Base-by-base conservation (phyloP, 1,140 invertebrate species). In the Hormaphis cornu region DNA sequence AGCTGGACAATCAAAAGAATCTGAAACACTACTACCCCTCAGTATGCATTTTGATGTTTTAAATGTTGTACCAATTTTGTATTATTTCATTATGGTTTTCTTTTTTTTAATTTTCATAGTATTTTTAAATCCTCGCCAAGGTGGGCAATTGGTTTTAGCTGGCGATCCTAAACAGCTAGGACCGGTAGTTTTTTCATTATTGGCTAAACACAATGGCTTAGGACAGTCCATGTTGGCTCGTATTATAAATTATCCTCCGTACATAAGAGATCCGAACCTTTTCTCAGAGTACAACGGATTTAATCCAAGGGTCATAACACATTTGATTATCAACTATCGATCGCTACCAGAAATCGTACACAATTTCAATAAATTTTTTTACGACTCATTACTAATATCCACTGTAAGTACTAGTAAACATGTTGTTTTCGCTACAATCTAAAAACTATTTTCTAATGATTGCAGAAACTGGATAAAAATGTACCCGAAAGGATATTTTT, bases 161-260 rank as follows among this genome's bases (percentile, higher is more conserved):
- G 95, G 95, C 7, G 95, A 97, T 83, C 94, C 91, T n/a, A 81
- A 87, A 76, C 95, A 98, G 78, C 81, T 97, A 33, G 93, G 93
- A 0, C 90, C 94, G 8, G 84, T 95, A 8, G 78, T 94, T 9
- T 77, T 84, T 66, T 91, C 88, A 37, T 80, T 79, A 50, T 79
- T 84, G 66, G 86, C 87, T 0, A 75, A 74, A 20, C 76, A 81
- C 9, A 86, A 81, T 75, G 90, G 89, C 20, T 80, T 92, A 70
- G 74, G 71, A 20, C 71, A 71, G 22, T 77, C 76, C 5, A 74
- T 79, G 72, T 59, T 80, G 35, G 73, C 74, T 61, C 70, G 77
- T 18, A 71, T 79, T 35, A 77, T 78, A 69, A 70, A 71, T 37
- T 71, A 50, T 9, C 71, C 71, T 9, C 72, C 42, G 16, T 78